Evolutionary conservation across 2,113 vertebrate species (phyloP), one percentile per base, ranked within the genome.

Genomic region (Mystacornis crossleyi): DNA sequence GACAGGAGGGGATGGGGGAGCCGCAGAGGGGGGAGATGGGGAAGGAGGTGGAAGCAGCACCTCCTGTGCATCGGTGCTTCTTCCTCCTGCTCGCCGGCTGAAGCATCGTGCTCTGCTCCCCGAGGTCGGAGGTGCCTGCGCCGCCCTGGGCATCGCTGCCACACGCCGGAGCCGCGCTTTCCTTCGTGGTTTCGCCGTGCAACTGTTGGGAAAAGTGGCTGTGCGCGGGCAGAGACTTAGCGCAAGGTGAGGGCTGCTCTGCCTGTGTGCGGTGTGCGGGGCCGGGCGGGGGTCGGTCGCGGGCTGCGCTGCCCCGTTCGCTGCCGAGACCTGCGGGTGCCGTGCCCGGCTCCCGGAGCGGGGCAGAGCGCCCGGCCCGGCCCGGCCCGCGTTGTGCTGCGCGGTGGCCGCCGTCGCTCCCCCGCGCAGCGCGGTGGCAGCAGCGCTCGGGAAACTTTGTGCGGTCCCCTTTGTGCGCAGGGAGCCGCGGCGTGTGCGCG

Each of bases 401-500:
- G 60, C 28, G 4, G 12, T n/a, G 48, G 42, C 70, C 70, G 70
- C 61, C 17, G 50, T 23, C 13, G 8, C 24, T 28, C 17, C 77
- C 43, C 38, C 5, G 57, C 33, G 10, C 62, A 15, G 80, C 69
- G 18, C 71, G 71, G 83, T 51, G 72, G 72, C 29, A 62, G 28
- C 67, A 73, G 40, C 67, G 72, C 43, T 78, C 29, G 23, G 75
- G 81, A 95, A 96, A 96, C 36, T 93, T 95, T 79, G 79, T 36
- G 60, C 38, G 78, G 6, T 83, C 8, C 38, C 58, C 33, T 57
- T 8, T 4, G 77, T 42, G 86, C 86, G 51, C 71, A 9, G 82
- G 34, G 61, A 86, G 16, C 29, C 71, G 82, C 75, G 84, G 73
- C 28, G 36, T 12, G 85, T 40, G 48, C 48, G 34, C 55, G 74